Evolutionary conservation across 2,113 vertebrate genomes (phyloP).

Genomic region (Castor canadensis): DNA sequence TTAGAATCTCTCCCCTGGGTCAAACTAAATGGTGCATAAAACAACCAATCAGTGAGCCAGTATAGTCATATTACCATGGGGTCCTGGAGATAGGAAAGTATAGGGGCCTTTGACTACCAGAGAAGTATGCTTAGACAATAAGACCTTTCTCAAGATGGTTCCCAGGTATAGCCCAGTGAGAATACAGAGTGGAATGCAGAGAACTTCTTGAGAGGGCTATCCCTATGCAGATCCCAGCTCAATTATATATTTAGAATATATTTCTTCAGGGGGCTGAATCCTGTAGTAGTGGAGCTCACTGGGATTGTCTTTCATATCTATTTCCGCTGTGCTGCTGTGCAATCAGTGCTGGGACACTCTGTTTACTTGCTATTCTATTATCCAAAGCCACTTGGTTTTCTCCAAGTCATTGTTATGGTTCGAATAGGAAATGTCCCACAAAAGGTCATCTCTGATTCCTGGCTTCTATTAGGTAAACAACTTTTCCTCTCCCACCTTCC

Average conservation of each 20-base stretch:
- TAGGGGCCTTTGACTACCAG: background rate
- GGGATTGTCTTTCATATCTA: background rate
- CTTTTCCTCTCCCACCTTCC: too few relatives aligned
- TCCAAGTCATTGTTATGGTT: background rate
- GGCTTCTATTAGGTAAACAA: too few relatives aligned
- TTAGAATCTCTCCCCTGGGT: background rate
- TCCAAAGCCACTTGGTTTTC: background rate
- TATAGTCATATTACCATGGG: background rate
- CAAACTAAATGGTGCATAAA: background rate
- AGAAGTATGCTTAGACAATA: background rate
- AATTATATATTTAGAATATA: background rate
- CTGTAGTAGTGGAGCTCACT: background rate
- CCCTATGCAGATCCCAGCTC: background rate
- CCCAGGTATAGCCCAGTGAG: background rate
- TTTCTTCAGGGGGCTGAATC: background rate
- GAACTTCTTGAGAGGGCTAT: too few relatives aligned
- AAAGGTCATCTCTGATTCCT: too few relatives aligned
- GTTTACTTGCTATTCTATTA: background rate
- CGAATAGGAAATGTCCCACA: too few relatives aligned
- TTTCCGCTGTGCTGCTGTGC: too few relatives aligned
- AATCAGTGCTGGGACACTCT: background rate
- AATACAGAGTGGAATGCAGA: background rate
- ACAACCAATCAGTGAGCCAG: too few relatives aligned
- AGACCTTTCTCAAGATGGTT: too few relatives aligned
- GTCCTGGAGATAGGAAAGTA: background rate